Evolutionary conservation across 2,888 invertebrate genomes (phyloP).

Genomic region (Cosmia trapezina): DNA sequence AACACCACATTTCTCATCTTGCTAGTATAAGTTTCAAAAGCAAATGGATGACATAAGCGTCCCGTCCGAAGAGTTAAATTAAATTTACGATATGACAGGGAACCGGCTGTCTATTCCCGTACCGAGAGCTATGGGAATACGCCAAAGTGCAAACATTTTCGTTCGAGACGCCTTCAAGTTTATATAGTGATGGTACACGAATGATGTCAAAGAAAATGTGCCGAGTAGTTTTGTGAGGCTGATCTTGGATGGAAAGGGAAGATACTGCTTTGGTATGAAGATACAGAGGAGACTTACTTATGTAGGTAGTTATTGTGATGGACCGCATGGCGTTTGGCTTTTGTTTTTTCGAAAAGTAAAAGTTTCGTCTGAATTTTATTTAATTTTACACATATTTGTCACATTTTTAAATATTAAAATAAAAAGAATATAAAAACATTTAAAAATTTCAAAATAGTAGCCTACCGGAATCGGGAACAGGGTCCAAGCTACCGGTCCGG

Average conservation of each 20-base stretch:
- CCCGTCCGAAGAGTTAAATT: conserved; percentile 73
- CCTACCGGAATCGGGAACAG: no score
- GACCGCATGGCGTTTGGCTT: background rate
- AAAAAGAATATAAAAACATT: no score
- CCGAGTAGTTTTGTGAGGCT: conserved; percentile 36
- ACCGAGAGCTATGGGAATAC: conserved; percentile 71
- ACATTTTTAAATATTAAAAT: no score
- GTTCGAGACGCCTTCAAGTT: conserved; percentile 63
- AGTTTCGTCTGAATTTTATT: no score
- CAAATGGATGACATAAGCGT: conserved; percentile 62
- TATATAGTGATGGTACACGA: conserved; percentile 61
- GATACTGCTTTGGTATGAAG: conserved; percentile 1
- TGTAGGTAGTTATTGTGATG: background rate
- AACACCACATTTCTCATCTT: conserved; percentile 37
- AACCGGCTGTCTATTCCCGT: conserved; percentile 59
- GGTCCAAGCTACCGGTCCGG: no score
- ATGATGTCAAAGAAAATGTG: conserved; percentile 56
- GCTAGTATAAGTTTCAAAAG: conserved; percentile 52
- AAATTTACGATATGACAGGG: conserved; percentile 73
- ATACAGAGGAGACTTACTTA: background rate
- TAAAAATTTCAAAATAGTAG: no score
- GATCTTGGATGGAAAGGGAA: conserved; percentile 7
- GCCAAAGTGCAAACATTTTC: conserved; percentile 74
- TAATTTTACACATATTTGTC: no score
- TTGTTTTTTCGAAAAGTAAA: background rate